Conservation (phyloP, 2,113 vertebrate genomes). For the Dolichotis patagonum region DNA sequence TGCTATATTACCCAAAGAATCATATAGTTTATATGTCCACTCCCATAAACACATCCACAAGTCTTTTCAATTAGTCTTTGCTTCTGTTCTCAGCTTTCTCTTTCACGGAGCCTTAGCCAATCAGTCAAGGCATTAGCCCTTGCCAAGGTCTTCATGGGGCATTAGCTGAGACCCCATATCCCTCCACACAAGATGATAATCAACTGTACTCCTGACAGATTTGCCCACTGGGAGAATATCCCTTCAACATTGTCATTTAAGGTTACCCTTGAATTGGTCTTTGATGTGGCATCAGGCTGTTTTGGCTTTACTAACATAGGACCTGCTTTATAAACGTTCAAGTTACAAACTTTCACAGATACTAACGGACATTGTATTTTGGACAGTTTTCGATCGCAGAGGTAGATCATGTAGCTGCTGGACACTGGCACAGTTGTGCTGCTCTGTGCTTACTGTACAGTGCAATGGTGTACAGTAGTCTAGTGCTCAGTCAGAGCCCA, state of each 20-base stretch:
- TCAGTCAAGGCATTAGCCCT: not conserved
- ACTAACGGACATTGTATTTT: not conserved
- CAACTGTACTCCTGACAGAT: not conserved
- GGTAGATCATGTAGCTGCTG: not conserved
- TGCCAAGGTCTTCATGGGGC: not conserved
- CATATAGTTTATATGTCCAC: not conserved
- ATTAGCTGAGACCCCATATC: constrained; percentile 14
- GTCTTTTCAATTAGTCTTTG: not conserved
- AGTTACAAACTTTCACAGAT: not conserved
- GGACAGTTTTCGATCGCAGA: not conserved
- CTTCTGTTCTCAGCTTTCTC: not conserved
- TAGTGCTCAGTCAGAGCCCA: not conserved
- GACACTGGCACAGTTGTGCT: not conserved
- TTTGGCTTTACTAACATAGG: not conserved
- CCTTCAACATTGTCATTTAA: not conserved
- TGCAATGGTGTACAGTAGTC: not conserved
- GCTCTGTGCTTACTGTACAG: not conserved
- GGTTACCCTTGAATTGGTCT: not conserved
- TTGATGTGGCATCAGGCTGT: not conserved
- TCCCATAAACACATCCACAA: not conserved
- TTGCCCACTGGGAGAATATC: not conserved
- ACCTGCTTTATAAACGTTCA: not conserved
- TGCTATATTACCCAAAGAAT: constrained; percentile 42
- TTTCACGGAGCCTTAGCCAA: not conserved
- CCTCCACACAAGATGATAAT: not conserved